Conservation (phyloP, 2,888 invertebrate species). For the Lasioglossum vierecki region DNA sequence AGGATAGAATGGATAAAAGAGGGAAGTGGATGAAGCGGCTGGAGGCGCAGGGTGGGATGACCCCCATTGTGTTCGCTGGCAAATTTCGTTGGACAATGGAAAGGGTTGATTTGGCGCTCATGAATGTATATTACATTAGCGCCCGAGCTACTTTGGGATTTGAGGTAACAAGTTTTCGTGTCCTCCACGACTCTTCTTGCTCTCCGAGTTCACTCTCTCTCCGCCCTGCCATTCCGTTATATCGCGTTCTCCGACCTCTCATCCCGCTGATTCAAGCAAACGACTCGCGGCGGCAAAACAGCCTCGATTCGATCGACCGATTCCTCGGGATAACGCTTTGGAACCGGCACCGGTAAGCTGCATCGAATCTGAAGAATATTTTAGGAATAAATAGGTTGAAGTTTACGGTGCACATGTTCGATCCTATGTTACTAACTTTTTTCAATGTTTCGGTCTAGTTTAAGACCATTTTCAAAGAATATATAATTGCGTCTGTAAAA, state of each 20-base stretch:
- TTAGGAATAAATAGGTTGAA: no score
- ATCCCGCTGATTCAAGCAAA: slow-evolving; percentile 20
- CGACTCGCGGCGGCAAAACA: background rate
- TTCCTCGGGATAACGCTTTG: background rate
- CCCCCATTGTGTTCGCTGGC: slow-evolving; percentile 68
- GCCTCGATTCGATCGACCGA: background rate
- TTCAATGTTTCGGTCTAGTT: no score
- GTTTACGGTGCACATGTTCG: no score
- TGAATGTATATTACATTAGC: slow-evolving; percentile 74
- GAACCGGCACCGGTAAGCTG: no score
- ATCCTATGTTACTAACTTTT: no score
- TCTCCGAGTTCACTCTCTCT: background rate
- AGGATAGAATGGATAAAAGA: slow-evolving; percentile 31
- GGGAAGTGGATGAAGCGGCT: slow-evolving; percentile 34
- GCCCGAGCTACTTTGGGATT: slow-evolving; percentile 62
- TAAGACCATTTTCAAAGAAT: no score
- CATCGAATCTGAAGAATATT: no score
- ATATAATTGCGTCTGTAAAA: no score
- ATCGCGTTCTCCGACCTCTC: background rate
- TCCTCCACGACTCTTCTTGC: slow-evolving; percentile 36
- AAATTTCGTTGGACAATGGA: slow-evolving; percentile 73
- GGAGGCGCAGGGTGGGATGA: slow-evolving; percentile 33
- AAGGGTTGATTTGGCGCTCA: slow-evolving; percentile 73
- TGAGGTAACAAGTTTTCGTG: slow-evolving; percentile 66
- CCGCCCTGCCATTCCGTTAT: background rate